Evolutionary conservation across 2,888 invertebrate species (phyloP).

Genomic region (Stenodema calcarata): DNA sequence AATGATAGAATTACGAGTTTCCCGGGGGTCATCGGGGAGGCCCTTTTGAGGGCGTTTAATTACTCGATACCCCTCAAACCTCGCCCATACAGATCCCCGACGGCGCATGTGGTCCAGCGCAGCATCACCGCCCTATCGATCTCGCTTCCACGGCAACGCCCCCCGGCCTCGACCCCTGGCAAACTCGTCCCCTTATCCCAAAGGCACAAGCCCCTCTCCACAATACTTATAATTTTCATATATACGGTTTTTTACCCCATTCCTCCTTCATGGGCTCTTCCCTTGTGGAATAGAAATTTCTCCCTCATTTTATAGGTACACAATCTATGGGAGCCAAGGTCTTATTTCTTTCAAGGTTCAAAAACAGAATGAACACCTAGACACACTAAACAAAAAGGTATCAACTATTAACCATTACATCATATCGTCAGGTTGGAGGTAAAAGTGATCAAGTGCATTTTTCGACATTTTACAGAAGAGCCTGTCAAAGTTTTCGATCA

Average conservation of each 20-base stretch:
- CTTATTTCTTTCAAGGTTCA: too few relatives aligned
- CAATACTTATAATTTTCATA: conserved; percentile 2
- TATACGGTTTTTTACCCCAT: neutral
- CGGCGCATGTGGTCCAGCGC: conserved; percentile 10
- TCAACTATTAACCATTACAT: too few relatives aligned
- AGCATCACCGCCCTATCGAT: conserved; percentile 20
- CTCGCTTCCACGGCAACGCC: conserved; percentile 35
- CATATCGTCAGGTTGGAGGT: too few relatives aligned
- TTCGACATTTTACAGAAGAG: too few relatives aligned
- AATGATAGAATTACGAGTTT: neutral
- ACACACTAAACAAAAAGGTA: too few relatives aligned
- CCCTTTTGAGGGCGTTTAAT: neutral
- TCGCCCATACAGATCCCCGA: neutral
- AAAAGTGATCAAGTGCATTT: too few relatives aligned
- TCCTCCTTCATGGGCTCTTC: neutral
- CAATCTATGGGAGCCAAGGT: too few relatives aligned
- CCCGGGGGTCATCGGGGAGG: neutral
- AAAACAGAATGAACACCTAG: too few relatives aligned
- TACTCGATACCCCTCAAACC: neutral
- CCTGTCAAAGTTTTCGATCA: too few relatives aligned
- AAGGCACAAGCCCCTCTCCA: neutral
- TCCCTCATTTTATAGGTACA: too few relatives aligned
- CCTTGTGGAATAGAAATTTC: neutral
- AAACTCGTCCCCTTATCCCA: neutral
- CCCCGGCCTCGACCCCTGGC: neutral